Evolutionary conservation across 2,888 invertebrate genomes (phyloP).

Genomic region (Habrosyne pyritoides): DNA sequence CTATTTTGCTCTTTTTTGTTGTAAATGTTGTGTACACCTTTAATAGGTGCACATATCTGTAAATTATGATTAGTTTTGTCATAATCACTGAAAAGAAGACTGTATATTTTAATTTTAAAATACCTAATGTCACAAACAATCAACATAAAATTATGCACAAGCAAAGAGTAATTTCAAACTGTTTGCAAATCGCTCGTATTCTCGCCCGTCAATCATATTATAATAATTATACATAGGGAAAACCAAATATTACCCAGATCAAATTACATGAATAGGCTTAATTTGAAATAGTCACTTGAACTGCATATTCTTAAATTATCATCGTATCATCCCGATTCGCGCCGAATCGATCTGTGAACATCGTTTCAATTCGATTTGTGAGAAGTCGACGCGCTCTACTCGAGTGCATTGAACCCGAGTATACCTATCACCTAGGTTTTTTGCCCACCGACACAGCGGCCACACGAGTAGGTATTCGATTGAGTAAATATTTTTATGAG

Average conservation of each 20-base stretch:
- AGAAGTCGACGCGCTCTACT: slow-evolving; percentile 41
- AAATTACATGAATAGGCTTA: not conserved
- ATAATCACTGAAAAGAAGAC: no score
- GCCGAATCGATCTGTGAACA: slow-evolving; percentile 52
- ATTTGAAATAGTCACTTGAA: slow-evolving; percentile 6
- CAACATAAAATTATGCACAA: no score
- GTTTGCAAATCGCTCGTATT: no score
- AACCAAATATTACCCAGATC: not conserved
- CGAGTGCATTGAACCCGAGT: slow-evolving; percentile 38
- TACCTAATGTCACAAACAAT: no score
- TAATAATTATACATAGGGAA: not conserved
- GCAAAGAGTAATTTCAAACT: no score
- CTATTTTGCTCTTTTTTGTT: no score
- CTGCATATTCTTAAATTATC: slow-evolving; percentile 41
- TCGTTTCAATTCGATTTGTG: slow-evolving; percentile 68
- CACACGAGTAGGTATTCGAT: slow-evolving; percentile 8
- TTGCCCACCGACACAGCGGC: slow-evolving; percentile 23
- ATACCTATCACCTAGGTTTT: slow-evolving; percentile 33
- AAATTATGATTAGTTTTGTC: no score
- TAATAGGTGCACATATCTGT: no score
- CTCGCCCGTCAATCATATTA: no score
- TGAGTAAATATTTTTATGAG: slow-evolving; percentile 10
- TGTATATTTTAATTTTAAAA: no score
- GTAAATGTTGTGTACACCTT: no score
- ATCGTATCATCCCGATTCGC: slow-evolving; percentile 44